Percentiles rank a stretch among this genome's conserved stretches.
These are phyloP conservation scores for Cremastinae sp. DNA, from an alignment of 2,888 invertebrate species.

Conservation along the genomic window DNA sequence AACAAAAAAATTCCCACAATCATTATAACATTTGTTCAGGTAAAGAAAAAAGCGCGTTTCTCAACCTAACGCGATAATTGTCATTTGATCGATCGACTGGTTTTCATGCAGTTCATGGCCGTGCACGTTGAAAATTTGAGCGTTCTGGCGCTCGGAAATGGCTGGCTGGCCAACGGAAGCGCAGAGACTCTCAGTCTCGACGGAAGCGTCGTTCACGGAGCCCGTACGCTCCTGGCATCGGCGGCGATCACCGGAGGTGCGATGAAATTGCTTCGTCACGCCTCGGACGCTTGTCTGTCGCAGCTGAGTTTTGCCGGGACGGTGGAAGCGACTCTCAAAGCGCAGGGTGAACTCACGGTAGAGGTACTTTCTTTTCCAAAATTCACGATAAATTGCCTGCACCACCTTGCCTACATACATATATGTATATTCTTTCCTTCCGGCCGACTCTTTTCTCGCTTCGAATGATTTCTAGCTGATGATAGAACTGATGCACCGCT, in stretches of 20 bases:
- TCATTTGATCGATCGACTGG: too few relatives aligned
- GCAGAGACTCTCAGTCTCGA: constrained; percentile 87
- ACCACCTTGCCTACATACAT: background rate
- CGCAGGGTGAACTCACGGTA: constrained; percentile 91
- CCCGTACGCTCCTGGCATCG: constrained; percentile 87
- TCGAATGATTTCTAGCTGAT: constrained; percentile 15
- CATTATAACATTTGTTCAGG: constrained; percentile 91
- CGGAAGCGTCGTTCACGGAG: constrained; percentile 86
- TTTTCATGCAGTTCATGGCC: constrained; percentile 88
- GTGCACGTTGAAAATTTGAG: constrained; percentile 89
- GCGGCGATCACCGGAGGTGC: constrained; percentile 85
- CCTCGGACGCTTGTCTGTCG: constrained; percentile 85
- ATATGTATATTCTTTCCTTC: constrained; percentile 2
- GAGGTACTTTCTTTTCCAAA: constrained; percentile 83
- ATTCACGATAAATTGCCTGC: constrained; percentile 3
- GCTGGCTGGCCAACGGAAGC: constrained; percentile 87
- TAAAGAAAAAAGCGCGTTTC: constrained; percentile 79
- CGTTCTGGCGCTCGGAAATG: constrained; percentile 84
- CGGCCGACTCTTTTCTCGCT: constrained; percentile 12
- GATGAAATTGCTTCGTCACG: constrained; percentile 83
- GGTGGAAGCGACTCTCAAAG: constrained; percentile 89
- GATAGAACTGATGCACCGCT: constrained; percentile 10
- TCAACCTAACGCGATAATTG: too few relatives aligned
- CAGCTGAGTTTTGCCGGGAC: constrained; percentile 88
- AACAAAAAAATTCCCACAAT: constrained; percentile 89